These are phyloP conservation scores for Cnemophilus loriae DNA, from an alignment of 2,113 vertebrate genomes.

Conservation along the genomic window DNA sequence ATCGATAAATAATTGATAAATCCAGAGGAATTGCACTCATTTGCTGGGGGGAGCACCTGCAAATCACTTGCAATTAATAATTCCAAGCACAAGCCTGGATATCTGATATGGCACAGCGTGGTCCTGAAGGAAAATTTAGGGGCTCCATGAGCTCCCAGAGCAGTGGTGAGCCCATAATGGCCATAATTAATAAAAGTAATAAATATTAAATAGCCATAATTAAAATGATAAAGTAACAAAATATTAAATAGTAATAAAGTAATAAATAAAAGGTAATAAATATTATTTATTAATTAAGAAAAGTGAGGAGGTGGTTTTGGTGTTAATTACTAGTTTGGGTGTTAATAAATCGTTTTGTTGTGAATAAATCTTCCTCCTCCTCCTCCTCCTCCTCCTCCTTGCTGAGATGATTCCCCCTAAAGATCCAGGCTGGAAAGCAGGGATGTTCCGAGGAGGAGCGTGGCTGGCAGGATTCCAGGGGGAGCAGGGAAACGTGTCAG, in stretches of 20 bases:
- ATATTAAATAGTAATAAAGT: neutral
- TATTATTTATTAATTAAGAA: neutral
- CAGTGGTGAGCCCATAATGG: neutral
- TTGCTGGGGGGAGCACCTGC: neutral
- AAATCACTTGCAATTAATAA: neutral
- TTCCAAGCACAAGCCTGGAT: neutral
- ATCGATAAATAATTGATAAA: neutral
- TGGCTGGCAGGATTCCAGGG: neutral
- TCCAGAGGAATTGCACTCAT: neutral
- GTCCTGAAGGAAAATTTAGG: neutral
- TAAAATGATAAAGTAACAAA: neutral
- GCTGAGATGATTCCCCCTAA: neutral
- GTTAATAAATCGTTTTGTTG: too few relatives aligned
- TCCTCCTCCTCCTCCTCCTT: neutral
- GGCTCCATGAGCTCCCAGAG: neutral
- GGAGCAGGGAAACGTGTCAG: neutral
- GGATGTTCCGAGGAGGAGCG: neutral
- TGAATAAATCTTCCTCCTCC: neutral
- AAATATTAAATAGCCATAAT: neutral
- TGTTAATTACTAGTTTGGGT: neutral
- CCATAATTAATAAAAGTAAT: neutral
- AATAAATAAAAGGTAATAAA: neutral
- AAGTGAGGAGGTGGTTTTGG: neutral
- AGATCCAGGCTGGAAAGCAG: neutral
- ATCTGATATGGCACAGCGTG: neutral